phyloP scores from a whole-genome alignment of 2,888 invertebrate species.

The Agrochola circellaris region DNA sequence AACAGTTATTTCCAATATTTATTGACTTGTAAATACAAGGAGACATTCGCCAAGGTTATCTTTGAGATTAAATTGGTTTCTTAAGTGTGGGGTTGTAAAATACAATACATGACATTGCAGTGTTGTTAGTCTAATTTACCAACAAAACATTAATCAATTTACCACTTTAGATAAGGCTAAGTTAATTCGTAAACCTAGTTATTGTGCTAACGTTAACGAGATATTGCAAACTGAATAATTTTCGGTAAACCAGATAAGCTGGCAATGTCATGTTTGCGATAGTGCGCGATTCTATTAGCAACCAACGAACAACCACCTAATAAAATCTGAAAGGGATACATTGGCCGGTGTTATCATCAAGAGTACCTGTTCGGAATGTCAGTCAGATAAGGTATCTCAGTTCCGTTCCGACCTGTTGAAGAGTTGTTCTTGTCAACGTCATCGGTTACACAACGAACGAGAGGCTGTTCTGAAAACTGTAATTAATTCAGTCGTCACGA shows the following conservation, averaged over 20 bases:
- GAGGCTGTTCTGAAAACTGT: constrained; percentile 66
- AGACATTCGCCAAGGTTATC: constrained; percentile 30
- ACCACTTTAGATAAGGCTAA: constrained; percentile 16
- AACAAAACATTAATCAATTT: constrained; percentile 34
- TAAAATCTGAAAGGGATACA: constrained; percentile 60
- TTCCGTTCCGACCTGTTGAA: constrained; percentile 72
- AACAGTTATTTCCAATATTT: constrained; percentile 1
- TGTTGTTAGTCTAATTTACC: constrained; percentile 12
- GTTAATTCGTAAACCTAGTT: constrained; percentile 21
- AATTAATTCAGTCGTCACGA: constrained; percentile 71
- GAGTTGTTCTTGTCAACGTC: constrained; percentile 68
- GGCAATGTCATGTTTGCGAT: constrained; percentile 36
- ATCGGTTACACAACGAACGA: constrained; percentile 69
- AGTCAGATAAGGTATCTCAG: constrained; percentile 74
- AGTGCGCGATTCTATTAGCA: constrained; percentile 34
- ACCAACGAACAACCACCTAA: constrained; percentile 26
- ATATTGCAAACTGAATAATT: constrained; percentile 37
- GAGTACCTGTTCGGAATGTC: constrained; percentile 69
- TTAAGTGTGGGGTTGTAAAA: neutral
- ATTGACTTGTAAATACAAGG: constrained; percentile 1
- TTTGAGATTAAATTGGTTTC: constrained; percentile 29
- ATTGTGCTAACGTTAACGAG: constrained; percentile 23
- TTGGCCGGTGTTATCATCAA: constrained; percentile 62
- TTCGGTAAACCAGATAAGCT: constrained; percentile 28
- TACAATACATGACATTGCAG: constrained; percentile 6